Conservation (phyloP, 1,140 invertebrate genomes). For the Hydropsyche tenuis region DNA sequence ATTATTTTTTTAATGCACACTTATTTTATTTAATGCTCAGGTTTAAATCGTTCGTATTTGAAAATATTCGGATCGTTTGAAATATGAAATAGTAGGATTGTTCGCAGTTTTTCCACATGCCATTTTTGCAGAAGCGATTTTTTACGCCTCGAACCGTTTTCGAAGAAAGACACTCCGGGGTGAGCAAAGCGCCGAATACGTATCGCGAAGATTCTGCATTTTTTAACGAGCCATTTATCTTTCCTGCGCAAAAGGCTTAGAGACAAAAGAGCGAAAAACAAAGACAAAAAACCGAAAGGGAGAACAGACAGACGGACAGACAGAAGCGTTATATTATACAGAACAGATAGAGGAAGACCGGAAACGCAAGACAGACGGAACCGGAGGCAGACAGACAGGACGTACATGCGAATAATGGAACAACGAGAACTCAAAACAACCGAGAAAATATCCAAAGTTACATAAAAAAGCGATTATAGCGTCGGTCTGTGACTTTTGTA, state of each 20-base stretch:
- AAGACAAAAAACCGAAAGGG: constrained; percentile 43
- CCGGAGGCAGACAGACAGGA: background rate
- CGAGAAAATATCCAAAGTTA: background rate
- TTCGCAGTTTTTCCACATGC: no score
- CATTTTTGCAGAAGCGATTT: no score
- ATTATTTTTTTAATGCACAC: no score
- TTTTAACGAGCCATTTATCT: constrained; percentile 51
- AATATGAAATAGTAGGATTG: no score
- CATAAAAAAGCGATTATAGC: no score
- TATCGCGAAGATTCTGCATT: constrained; percentile 45
- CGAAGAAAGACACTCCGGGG: background rate
- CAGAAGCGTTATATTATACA: constrained; percentile 9
- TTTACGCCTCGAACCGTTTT: no score
- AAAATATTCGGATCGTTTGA: no score
- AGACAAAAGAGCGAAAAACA: constrained; percentile 48
- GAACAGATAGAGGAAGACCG: no score
- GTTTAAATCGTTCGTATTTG: no score
- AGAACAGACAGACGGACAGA: constrained; percentile 45
- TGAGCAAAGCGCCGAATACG: no score
- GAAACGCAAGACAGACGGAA: background rate
- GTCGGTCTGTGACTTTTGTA: no score
- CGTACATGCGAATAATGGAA: constrained; percentile 18
- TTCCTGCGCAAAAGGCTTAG: constrained; percentile 46
- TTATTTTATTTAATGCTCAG: no score
- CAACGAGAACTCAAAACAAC: constrained; percentile 12